phyloP scores from a whole-genome alignment of 2,113 vertebrate species.

The Fulica atra region DNA sequence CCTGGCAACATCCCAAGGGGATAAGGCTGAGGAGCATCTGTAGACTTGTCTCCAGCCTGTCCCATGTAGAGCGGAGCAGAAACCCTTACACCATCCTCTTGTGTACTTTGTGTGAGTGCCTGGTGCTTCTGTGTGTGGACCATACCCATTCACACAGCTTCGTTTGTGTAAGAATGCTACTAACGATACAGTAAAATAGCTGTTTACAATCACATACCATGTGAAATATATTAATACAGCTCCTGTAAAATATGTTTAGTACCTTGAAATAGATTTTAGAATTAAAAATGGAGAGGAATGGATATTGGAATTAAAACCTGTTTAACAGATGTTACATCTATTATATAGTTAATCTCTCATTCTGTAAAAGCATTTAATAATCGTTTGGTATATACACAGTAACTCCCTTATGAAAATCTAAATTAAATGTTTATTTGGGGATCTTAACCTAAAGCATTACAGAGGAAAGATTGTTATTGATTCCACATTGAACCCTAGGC shows the following conservation, averaged over 20 bases:
- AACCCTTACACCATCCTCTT: neutral
- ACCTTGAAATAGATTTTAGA: neutral
- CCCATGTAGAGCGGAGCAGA: neutral
- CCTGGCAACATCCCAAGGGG: neutral
- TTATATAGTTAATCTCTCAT: constrained; percentile 9
- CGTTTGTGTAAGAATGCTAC: neutral
- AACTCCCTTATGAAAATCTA: constrained; percentile 3
- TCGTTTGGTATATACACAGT: neutral
- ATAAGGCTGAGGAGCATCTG: neutral
- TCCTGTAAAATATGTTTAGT: neutral
- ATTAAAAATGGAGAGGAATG: neutral
- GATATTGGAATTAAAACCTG: neutral
- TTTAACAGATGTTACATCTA: neutral
- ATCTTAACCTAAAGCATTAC: constrained; percentile 24
- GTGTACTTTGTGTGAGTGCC: neutral
- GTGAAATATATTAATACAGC: neutral
- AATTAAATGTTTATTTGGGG: constrained; percentile 45
- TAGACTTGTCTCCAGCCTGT: neutral
- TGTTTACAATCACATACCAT: neutral
- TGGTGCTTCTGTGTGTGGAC: neutral
- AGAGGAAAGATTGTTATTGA: constrained; percentile 33
- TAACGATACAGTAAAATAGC: neutral
- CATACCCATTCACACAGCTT: neutral
- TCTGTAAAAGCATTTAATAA: constrained; percentile 21
- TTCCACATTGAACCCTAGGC: constrained; percentile 13